These are phyloP conservation scores for Dasypus novemcinctus DNA, from an alignment of 2,113 vertebrate genomes.

Conservation along the genomic window DNA sequence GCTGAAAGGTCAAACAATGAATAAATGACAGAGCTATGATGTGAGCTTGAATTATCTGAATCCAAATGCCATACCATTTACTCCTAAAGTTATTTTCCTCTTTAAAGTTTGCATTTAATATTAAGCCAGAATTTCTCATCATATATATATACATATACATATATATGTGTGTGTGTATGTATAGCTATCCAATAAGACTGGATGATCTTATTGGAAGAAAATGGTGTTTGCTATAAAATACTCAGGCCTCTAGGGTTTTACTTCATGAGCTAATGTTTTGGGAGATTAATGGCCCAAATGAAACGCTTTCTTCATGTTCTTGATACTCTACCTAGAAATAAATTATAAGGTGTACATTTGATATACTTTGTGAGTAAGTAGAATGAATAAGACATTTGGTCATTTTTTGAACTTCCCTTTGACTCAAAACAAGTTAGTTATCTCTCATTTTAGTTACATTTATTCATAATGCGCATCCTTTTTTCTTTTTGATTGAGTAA, in stretches of 20 bases:
- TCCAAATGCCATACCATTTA: neutral
- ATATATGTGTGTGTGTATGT: too few species aligned
- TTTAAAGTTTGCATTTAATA: neutral
- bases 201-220: neutral
- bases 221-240: neutral
- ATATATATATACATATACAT: neutral
- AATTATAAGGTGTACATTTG: neutral
- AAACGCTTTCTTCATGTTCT: neutral
- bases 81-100: neutral
- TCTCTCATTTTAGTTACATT: neutral
- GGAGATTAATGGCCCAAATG: neutral
- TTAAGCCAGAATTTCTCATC: neutral
- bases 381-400: neutral
- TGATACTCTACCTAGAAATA: neutral
- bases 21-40: neutral
- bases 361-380: neutral
- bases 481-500: neutral
- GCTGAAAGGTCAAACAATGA: neutral
- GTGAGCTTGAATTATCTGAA: neutral
- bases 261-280: neutral
- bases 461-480: neutral
- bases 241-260: neutral
- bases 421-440: neutral
- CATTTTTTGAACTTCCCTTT: neutral
- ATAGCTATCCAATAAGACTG: too few species aligned